A percentile compares a stretch with the other conserved stretches of the same genome.
phyloP scores from a whole-genome alignment of 35 echinoderm and acorn worm genomes.

The Lytechinus pictus region DNA sequence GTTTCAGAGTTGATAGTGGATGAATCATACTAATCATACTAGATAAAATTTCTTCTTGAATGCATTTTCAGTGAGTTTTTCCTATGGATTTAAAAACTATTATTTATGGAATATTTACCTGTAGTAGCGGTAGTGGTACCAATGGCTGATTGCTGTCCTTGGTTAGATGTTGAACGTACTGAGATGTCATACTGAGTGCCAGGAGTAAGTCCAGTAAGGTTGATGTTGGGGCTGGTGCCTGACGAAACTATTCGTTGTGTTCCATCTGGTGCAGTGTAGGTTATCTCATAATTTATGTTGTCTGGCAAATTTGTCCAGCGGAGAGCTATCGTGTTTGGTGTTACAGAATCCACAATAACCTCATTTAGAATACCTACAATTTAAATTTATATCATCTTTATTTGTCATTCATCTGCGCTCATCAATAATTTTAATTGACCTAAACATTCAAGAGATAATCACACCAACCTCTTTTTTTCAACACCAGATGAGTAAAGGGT shows the following conservation, averaged over 20 bases:
- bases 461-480: too few species aligned
- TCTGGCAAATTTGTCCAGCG: neutral
- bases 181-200: neutral
- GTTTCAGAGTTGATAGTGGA: too few species aligned
- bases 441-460: too few species aligned
- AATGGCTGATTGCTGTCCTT: neutral
- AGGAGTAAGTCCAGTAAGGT: neutral
- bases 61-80: too few species aligned
- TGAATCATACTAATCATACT: too few species aligned
- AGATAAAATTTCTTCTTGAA: too few species aligned
- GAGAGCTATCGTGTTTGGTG: neutral
- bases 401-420: too few species aligned
- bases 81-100: too few species aligned
- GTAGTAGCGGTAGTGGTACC: neutral
- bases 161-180: neutral
- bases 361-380: neutral
- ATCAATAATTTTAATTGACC: too few species aligned
- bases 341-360: neutral
- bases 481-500: too few species aligned
- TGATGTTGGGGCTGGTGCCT: neutral
- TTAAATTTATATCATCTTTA: too few species aligned
- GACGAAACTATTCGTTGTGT: neutral
- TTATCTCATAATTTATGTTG: neutral
- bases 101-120: neutral
- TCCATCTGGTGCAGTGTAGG: conserved; percentile 10